Base-by-base conservation (phyloP, 2,113 vertebrate species). In the Cairina moschata region DNA sequence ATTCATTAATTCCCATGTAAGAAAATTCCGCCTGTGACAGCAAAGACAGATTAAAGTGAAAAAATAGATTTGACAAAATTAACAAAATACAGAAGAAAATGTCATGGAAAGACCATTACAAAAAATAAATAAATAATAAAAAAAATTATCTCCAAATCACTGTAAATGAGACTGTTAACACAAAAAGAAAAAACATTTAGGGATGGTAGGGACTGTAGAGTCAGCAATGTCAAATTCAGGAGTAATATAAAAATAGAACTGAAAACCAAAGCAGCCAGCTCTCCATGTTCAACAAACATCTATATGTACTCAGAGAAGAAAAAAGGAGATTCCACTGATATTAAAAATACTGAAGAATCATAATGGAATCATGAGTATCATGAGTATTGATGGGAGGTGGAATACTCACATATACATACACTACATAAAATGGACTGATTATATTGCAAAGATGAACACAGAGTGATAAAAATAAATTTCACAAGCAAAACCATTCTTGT, bases 21-120 rank as follows among this genome's bases (percentile, higher is more conserved):
- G 38, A 86, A 94, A 88, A 65, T 34, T 91, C 73, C 68, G 56
- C 29, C 26, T 68, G 32, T 67, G 65, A 78, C 44, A 89, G 69
- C 60, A 84, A 28, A 40, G 42, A 52, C 3, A 85, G 55, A 71
- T 56, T 68, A 82, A 84, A 88, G 71, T 11, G 20, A 91, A 58
- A 92, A 89, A 82, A 91, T 5, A 40, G 65, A 86, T 63, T 65
- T 71, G 32, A 71, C 11, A 48, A 88, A 71, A n/a, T 88, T 8
- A 56, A 56, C 52, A 86, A 88, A 87, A 75, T 28, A 82, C 11
- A 44, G 29, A 34, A 50, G 16, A 32, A 75, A 81, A 86, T 54
- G 8, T 48, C 62, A 72, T 17, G 56, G 83, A 86, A 86, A 86
- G 50, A 31, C 55, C 55, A 50, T 29, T n/a, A 55, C 8, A 17